These are phyloP conservation scores for Chitala chitala DNA, from an alignment of 2,113 vertebrate species.

Conservation along the genomic window DNA sequence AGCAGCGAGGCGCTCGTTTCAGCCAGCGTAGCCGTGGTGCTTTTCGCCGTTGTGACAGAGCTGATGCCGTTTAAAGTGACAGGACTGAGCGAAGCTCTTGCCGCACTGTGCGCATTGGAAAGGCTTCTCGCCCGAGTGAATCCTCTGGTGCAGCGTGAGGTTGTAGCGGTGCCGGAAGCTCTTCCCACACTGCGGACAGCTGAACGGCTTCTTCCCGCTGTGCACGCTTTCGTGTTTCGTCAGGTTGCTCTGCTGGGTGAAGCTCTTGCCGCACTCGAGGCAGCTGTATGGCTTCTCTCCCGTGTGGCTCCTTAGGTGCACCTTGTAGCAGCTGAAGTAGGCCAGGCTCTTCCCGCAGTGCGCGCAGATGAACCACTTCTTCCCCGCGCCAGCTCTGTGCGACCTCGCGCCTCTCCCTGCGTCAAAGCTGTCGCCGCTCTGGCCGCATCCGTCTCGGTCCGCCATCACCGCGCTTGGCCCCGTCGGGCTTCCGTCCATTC, in stretches of 20 bases:
- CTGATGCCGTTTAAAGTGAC: slow-evolving; percentile 38
- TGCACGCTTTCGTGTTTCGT: slow-evolving; percentile 23
- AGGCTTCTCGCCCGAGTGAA: slow-evolving; percentile 23
- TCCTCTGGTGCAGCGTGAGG: slow-evolving; percentile 16
- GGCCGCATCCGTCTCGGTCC: background rate
- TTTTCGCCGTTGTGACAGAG: slow-evolving; percentile 44
- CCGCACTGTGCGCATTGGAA: slow-evolving; percentile 23
- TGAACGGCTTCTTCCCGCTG: slow-evolving; percentile 22
- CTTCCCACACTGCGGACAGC: slow-evolving; percentile 25
- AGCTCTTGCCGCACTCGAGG: slow-evolving; percentile 14
- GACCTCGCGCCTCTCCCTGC: background rate
- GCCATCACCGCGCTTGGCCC: background rate
- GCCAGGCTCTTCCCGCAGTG: slow-evolving; percentile 30
- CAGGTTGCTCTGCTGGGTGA: slow-evolving; percentile 26
- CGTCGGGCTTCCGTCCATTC: background rate
- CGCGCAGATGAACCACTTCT: slow-evolving; percentile 23
- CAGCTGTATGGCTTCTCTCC: slow-evolving; percentile 26
- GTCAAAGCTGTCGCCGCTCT: background rate
- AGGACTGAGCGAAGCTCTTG: slow-evolving; percentile 29
- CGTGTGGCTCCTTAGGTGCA: slow-evolving; percentile 23
- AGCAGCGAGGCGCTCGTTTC: too few relatives aligned
- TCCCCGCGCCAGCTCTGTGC: slow-evolving; percentile 1
- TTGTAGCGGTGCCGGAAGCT: slow-evolving; percentile 22
- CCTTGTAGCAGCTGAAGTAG: slow-evolving; percentile 24
- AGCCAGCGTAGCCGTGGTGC: slow-evolving; percentile 47